A percentile compares a stretch with the other conserved stretches of the same genome.
These are phyloP conservation scores for Ellobium chinense DNA, from an alignment of 2,888 invertebrate genomes.

Conservation along the genomic window DNA sequence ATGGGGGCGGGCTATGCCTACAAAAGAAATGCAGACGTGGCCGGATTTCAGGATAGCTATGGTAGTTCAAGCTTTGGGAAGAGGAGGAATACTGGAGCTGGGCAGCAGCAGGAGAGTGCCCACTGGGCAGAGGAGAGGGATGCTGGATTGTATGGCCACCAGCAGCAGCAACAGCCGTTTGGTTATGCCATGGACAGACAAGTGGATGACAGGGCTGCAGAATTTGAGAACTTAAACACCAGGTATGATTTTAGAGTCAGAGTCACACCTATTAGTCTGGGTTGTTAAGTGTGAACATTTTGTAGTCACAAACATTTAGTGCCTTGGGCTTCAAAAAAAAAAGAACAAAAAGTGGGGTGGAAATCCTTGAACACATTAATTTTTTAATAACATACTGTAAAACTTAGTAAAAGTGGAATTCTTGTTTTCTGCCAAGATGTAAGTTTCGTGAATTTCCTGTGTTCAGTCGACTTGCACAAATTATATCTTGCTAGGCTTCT, in stretches of 20 bases:
- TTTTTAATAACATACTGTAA: too few relatives aligned
- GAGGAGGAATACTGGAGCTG: neutral
- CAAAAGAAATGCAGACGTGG: conserved; percentile 13
- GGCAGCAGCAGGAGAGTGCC: neutral
- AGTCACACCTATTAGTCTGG: too few relatives aligned
- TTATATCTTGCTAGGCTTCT: too few relatives aligned
- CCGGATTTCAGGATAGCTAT: neutral
- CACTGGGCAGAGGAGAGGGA: neutral
- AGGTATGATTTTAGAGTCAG: conserved; percentile 13
- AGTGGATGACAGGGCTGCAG: neutral
- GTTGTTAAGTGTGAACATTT: too few relatives aligned
- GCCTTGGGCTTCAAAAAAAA: too few relatives aligned
- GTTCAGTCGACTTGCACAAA: too few relatives aligned
- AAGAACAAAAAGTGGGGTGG: too few relatives aligned
- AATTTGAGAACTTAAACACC: neutral
- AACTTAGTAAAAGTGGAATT: too few relatives aligned
- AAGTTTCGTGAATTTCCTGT: too few relatives aligned
- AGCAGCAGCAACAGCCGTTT: neutral
- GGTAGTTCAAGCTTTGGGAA: neutral
- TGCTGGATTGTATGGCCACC: neutral
- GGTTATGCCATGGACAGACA: neutral
- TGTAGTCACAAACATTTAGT: too few relatives aligned
- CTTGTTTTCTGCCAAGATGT: too few relatives aligned
- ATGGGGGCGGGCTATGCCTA: neutral
- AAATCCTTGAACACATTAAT: too few relatives aligned